Conservation (phyloP, 2,888 invertebrate genomes). For the Notodonta ziczac region DNA sequence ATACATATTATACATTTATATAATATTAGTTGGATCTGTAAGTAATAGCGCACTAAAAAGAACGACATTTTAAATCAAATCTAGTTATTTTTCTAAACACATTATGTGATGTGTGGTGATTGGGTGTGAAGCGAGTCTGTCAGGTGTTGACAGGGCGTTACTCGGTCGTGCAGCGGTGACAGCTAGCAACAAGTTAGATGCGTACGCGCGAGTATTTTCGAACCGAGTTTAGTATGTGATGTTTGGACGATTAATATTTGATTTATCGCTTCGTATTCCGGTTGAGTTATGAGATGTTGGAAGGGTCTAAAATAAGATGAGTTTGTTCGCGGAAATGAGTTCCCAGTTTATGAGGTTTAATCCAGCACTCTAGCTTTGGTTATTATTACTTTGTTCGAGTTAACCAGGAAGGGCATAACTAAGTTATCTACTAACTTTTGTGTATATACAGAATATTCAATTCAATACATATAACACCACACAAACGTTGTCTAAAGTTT, state of each 20-base stretch:
- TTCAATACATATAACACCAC: too few species aligned
- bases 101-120: slow-evolving; percentile 56
- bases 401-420: too few species aligned
- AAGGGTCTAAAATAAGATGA: background rate
- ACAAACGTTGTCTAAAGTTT: background rate
- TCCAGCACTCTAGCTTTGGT: too few species aligned
- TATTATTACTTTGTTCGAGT: too few species aligned
- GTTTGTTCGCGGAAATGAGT: background rate
- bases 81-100: slow-evolving; percentile 29
- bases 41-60: background rate
- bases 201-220: slow-evolving; percentile 6
- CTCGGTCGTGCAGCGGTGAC: slow-evolving; percentile 47
- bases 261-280: slow-evolving; percentile 10
- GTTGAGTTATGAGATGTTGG: background rate
- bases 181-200: slow-evolving; percentile 28
- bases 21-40: too few species aligned
- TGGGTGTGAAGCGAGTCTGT: slow-evolving; percentile 57
- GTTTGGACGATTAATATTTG: slow-evolving; percentile 21
- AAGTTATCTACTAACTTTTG: background rate
- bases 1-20: too few species aligned
- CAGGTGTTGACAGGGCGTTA: slow-evolving; percentile 55
- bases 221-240: background rate
- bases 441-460: too few species aligned
- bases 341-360: background rate
- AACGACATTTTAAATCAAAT: slow-evolving; percentile 15